Evolutionary conservation across 1,140 invertebrate species (phyloP).

Genomic region (Chionoecetes opilio): DNA sequence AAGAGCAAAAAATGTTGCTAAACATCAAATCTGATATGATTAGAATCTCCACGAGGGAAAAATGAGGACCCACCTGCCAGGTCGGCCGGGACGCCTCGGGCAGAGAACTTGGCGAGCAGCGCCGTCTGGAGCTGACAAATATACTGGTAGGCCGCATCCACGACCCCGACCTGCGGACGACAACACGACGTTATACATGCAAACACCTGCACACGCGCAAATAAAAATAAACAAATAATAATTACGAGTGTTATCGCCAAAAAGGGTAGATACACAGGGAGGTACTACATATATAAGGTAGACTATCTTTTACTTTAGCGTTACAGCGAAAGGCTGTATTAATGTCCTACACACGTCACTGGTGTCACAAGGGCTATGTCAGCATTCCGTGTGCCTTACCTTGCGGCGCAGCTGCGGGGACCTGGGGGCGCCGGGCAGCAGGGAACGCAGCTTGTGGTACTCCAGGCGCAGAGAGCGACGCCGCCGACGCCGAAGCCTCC

Average conservation of each 20-base stretch:
- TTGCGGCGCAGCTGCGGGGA: conserved; percentile 47
- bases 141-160: conserved; percentile 73
- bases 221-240: conserved; percentile 28
- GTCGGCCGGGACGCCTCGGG: conserved; percentile 66
- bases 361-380: neutral
- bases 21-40: too few species aligned
- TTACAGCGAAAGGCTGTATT: too few species aligned
- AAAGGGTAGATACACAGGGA: too few species aligned
- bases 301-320: too few species aligned
- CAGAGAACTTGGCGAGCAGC: conserved; percentile 68
- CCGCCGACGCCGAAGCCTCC: conserved; percentile 19
- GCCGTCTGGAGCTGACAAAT: conserved; percentile 69
- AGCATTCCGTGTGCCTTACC: neutral
- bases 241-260: too few species aligned
- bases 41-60: too few species aligned
- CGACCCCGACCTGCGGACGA: conserved; percentile 59
- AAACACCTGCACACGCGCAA: neutral
- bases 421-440: conserved; percentile 47
- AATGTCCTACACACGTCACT: neutral
- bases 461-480: conserved; percentile 15
- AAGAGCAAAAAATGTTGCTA: too few species aligned
- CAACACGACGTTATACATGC: neutral
- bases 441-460: conserved; percentile 50
- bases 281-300: too few species aligned
- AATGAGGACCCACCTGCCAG: conserved; percentile 40